Percentiles rank a stretch among this genome's conserved stretches.
Conservation (phyloP, 2,797 vertebrate species). For the Coracias cyanogaster region DNA sequence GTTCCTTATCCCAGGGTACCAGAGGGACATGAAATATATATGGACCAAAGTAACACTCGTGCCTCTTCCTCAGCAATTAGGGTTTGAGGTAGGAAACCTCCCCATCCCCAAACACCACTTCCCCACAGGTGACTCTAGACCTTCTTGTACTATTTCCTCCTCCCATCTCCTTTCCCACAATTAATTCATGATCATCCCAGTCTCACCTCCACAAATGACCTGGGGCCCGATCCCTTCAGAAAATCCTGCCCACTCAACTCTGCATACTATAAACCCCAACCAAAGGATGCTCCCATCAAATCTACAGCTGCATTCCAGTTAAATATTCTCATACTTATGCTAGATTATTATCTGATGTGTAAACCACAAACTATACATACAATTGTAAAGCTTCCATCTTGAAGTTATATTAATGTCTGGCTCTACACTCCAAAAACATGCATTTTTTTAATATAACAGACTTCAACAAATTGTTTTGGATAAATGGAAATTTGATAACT, state of each 20-base stretch:
- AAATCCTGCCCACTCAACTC: slow-evolving; percentile 10
- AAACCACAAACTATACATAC: slow-evolving; percentile 33
- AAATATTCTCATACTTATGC: slow-evolving; percentile 6
- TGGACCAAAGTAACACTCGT: background rate
- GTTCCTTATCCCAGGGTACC: background rate
- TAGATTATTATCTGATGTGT: slow-evolving; percentile 15
- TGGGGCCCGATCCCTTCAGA: background rate
- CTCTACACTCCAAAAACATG: background rate
- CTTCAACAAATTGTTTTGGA: slow-evolving; percentile 19
- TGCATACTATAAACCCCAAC: background rate
- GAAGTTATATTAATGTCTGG: background rate
- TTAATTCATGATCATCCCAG: background rate
- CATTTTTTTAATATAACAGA: background rate
- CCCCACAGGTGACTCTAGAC: background rate
- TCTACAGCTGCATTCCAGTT: slow-evolving; percentile 7
- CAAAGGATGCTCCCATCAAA: slow-evolving; percentile 32
- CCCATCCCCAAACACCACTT: background rate
- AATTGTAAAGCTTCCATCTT: slow-evolving; percentile 12
- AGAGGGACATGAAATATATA: background rate
- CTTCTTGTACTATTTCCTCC: background rate
- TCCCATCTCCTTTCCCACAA: background rate
- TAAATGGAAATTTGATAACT: slow-evolving; percentile 22
- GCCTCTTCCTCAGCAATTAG: slow-evolving; percentile 2
- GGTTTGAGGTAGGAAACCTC: background rate
- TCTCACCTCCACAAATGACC: background rate